Evolutionary conservation across 2,113 vertebrate species (phyloP).

Genomic region (Nanorana parkeri): DNA sequence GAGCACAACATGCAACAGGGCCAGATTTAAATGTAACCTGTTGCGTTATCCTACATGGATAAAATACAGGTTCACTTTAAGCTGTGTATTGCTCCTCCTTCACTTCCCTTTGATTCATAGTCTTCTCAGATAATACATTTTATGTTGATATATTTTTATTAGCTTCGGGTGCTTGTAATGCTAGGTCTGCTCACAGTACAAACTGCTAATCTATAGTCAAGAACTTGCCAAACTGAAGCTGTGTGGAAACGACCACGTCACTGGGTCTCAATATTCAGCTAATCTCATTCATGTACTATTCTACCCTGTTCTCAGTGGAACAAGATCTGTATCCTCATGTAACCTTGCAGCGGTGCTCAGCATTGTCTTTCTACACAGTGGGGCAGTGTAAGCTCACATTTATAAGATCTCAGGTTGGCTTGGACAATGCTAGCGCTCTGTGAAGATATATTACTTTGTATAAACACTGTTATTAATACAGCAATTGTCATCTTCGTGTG

Average conservation of each 20-base stretch:
- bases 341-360: neutral
- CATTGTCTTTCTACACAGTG: neutral
- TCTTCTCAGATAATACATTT: neutral
- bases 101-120: neutral
- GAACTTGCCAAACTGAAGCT: constrained; percentile 30
- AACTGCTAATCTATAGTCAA: neutral
- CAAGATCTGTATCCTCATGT: constrained; percentile 8
- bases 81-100: too few species aligned
- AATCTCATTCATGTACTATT: constrained; percentile 3
- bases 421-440: too few species aligned
- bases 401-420: neutral
- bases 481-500: too few species aligned
- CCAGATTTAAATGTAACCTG: too few species aligned
- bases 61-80: too few species aligned
- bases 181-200: neutral
- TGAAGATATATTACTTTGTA: too few species aligned
- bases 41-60: too few species aligned
- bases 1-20: too few species aligned
- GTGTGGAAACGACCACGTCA: constrained; percentile 36
- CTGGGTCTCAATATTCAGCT: too few species aligned
- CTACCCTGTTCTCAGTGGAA: neutral
- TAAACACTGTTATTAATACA: too few species aligned
- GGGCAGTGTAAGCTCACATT: neutral
- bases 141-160: neutral
- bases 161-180: neutral